Evolutionary conservation across 2,888 invertebrate genomes (phyloP), one percentile per base, ranked within the genome.

Genomic region (Oligia latruncula): DNA sequence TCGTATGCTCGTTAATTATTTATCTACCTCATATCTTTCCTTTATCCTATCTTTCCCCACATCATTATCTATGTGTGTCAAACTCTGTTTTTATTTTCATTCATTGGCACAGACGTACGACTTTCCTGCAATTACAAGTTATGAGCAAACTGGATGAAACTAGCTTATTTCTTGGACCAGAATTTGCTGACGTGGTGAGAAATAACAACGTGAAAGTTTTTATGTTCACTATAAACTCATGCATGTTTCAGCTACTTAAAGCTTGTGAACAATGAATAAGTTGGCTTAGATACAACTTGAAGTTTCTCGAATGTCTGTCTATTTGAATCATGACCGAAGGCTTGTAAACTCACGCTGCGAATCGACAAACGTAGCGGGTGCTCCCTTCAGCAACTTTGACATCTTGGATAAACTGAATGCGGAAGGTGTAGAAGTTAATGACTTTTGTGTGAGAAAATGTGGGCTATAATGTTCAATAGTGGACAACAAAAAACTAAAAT

Each of bases 121-220:
- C n/a, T 35, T 72, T 78, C 67, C 29, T 49, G 49, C 29, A 72
- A 68, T 58, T 52, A 83, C 4, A 60, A 52, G 49, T 52, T 65
- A 73, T 60, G 43, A 35, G 35, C 29, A 58, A 82, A 65, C 64
- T 78, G 84, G 82, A 84, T 29, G 5, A 11, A 20, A 65, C 80
- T 60, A 82, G 40, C 20, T 40, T 72, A 64, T 64, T 60, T 71
- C 52, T 71, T 74, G 29, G 40, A 65, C 20, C 66, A 35, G 29
- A 62, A 60, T 35, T 29, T 71, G 55, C 66, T 71, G 60, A 62
- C 2, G 17, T 60, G 9, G 13, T 55, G 60, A 77, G n/a, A 52
- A 66, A 66, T 60, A 64, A 58, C 40, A 3, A 68, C 29, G 4
- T 58, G 29, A 55, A 20, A 67, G 17, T 55, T 55, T 17, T 23